Base-by-base conservation (phyloP, 2,797 vertebrate species). In the Myiotriccus ornatus region DNA sequence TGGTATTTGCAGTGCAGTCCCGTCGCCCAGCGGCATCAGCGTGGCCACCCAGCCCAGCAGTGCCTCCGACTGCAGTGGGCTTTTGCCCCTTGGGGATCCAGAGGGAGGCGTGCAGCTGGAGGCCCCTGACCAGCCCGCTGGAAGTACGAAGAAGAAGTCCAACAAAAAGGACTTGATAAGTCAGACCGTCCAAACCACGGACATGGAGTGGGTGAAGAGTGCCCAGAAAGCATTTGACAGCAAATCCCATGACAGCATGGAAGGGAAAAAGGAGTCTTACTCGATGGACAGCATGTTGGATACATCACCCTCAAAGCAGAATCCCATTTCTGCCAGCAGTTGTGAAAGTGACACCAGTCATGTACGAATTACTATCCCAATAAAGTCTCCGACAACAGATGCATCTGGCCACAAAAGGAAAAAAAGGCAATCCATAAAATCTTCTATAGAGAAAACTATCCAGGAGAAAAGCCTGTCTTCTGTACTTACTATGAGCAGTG, bases 91-190 rank as follows among this genome's bases (percentile, higher is more conserved):
- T 17, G 85, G 97, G 28, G 98, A 97, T 81, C 99, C 98, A 96
- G 99, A 99, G 3, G 98, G 97, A 93, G 98, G 97, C 56, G 94
- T 98, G 79, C 78, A 97, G 28, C 98, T 98, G 95, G 99, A 99
- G 73, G 95, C 98, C 94, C 97, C 98, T 3, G 98, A 99, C 77
- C 99, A 99, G 95, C 98, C 98, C 35, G 55, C 97, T 73, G 98
- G 98, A 62, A 98, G 98, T 95, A 98, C 97, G 81, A 99, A 99
- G 98, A 98, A 99, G 95, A 99, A 99, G 97, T 98, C 98, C 69
- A 98, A 98, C 95, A 99, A 99, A 97, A 99, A 99, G 95, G 99
- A 99, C 70, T 96, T 98, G 90, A 97, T 98, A 87, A 98, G 95
- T 97, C 98, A 98, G 78, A 94, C 96, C 85, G 97, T 98, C 94